Conservation (phyloP, 2,113 vertebrate species). For the Nipponia nippon region DNA sequence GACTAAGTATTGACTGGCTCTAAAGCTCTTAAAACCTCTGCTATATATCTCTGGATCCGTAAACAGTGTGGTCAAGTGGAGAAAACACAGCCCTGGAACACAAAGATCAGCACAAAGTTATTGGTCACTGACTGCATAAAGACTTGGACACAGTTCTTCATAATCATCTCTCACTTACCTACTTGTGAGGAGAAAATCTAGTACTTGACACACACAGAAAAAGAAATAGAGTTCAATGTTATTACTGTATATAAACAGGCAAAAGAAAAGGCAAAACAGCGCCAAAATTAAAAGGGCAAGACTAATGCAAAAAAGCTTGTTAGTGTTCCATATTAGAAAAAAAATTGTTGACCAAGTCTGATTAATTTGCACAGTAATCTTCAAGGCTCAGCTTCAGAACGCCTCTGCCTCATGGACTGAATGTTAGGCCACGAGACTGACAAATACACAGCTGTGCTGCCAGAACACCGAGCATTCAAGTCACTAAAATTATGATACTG, state of each 20-base stretch:
- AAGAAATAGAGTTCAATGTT: neutral
- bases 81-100: neutral
- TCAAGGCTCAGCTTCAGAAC: neutral
- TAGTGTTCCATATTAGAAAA: neutral
- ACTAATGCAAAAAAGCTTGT: neutral
- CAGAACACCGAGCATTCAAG: neutral
- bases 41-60: neutral
- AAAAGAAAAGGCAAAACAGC: neutral
- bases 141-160: neutral
- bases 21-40: neutral
- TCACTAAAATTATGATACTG: neutral
- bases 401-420: neutral
- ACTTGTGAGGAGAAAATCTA: neutral
- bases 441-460: neutral
- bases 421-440: neutral
- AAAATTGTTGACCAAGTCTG: neutral
- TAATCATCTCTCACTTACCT: neutral
- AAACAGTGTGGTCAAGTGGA: neutral
- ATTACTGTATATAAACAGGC: neutral
- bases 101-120: neutral
- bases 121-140: neutral
- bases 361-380: neutral
- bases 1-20: neutral
- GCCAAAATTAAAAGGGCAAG: neutral
- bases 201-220: neutral